Conservation (phyloP, 2,797 vertebrate species). For the Columba guinea region DNA sequence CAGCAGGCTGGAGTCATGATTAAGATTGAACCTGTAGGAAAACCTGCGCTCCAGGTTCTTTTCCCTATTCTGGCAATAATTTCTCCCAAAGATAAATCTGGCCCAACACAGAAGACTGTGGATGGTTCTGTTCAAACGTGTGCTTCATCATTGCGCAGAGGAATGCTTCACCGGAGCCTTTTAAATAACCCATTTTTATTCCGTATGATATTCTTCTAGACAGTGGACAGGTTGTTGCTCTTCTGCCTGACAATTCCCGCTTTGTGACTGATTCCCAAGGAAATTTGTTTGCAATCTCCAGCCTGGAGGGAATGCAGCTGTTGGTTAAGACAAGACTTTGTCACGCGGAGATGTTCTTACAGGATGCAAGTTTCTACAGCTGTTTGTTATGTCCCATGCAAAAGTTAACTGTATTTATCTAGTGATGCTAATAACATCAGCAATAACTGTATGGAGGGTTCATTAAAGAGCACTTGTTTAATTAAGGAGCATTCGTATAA, state of each 20-base stretch:
- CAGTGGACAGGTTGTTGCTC: background rate
- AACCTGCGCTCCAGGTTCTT: background rate
- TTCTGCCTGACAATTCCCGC: background rate
- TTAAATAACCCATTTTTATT: background rate
- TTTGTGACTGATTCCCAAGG: background rate
- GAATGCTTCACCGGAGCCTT: background rate
- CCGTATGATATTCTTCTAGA: background rate
- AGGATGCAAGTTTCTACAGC: background rate
- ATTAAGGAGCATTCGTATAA: background rate
- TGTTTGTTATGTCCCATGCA: background rate
- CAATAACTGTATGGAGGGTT: background rate
- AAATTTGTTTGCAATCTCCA: background rate
- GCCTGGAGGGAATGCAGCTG: background rate
- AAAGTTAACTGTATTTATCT: background rate
- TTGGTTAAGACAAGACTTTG: background rate
- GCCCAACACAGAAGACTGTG: background rate
- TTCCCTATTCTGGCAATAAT: background rate
- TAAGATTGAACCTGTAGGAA: background rate
- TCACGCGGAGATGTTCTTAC: background rate
- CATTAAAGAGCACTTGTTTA: background rate
- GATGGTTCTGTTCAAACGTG: background rate
- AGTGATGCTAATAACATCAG: background rate
- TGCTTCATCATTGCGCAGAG: background rate
- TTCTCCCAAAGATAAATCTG: background rate
- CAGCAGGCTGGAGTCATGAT: background rate